Conservation (phyloP, 2,113 vertebrate genomes). For the Pseudolaguvia tuberculata region DNA sequence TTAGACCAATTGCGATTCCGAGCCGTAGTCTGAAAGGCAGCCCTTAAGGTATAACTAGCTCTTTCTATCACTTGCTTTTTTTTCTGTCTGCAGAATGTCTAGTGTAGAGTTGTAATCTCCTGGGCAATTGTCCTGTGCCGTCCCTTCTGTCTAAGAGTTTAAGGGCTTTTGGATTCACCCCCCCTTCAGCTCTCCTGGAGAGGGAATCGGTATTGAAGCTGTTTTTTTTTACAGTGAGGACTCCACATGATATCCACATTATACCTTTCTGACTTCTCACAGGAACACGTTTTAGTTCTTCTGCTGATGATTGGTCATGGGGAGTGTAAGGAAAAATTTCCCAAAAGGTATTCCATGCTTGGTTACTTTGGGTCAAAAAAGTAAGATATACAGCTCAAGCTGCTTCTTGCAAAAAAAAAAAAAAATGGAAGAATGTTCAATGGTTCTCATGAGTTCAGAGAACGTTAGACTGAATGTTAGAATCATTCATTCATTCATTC, state of each 20-base stretch:
- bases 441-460: no score
- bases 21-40: background rate
- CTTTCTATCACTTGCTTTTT: background rate
- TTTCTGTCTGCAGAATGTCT: background rate
- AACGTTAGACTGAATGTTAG: no score
- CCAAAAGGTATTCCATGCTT: no score
- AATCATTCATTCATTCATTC: no score
- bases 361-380: background rate
- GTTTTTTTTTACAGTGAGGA: background rate
- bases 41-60: background rate
- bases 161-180: background rate
- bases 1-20: background rate
- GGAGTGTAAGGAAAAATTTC: background rate
- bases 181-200: background rate
- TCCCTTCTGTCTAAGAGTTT: background rate
- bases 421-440: no score
- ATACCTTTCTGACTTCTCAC: constrained; percentile 3
- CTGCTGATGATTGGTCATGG: constrained; percentile 5
- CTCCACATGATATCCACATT: background rate
- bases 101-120: constrained; percentile 19
- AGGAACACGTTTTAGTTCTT: constrained; percentile 4
- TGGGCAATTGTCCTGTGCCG: constrained; percentile 2
- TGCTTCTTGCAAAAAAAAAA: no score
- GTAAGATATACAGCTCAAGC: background rate
- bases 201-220: background rate